A percentile compares a stretch with the other conserved stretches of the same genome.
These are phyloP conservation scores for Columba guinea DNA, from an alignment of 2,797 vertebrate species.

Conservation along the genomic window DNA sequence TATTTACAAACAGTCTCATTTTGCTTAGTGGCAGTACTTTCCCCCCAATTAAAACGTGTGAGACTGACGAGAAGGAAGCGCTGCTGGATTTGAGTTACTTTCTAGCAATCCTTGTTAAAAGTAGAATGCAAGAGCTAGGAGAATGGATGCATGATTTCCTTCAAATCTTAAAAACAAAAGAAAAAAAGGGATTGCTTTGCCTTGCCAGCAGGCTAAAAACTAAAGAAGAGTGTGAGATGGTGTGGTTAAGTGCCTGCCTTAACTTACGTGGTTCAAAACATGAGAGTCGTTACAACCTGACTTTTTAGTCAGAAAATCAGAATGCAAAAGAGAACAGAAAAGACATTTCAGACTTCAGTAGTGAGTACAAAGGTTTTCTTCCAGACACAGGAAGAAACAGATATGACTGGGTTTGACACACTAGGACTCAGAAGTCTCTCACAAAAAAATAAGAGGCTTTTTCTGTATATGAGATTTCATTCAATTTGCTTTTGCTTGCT, in stretches of 20 bases:
- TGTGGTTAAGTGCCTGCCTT: background rate
- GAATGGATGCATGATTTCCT: background rate
- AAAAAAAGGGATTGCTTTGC: background rate
- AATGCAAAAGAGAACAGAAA: background rate
- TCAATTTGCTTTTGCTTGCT: background rate
- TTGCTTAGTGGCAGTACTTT: background rate
- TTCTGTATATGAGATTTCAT: background rate
- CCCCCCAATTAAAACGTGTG: background rate
- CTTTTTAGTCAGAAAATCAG: background rate
- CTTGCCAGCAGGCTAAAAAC: background rate
- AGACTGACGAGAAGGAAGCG: background rate
- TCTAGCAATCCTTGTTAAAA: background rate
- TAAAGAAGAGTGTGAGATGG: background rate
- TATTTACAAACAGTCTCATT: background rate
- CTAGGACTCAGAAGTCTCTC: background rate
- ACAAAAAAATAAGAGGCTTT: background rate
- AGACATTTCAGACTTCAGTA: background rate
- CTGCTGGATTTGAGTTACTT: background rate
- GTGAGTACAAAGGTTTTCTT: background rate
- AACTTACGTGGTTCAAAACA: background rate
- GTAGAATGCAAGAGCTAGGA: background rate
- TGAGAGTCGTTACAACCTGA: background rate
- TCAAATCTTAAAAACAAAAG: background rate
- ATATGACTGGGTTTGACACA: background rate
- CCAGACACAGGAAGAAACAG: background rate